Evolutionary conservation across 2,113 vertebrate species (phyloP).

Genomic region (Rhinoptilus africanus): DNA sequence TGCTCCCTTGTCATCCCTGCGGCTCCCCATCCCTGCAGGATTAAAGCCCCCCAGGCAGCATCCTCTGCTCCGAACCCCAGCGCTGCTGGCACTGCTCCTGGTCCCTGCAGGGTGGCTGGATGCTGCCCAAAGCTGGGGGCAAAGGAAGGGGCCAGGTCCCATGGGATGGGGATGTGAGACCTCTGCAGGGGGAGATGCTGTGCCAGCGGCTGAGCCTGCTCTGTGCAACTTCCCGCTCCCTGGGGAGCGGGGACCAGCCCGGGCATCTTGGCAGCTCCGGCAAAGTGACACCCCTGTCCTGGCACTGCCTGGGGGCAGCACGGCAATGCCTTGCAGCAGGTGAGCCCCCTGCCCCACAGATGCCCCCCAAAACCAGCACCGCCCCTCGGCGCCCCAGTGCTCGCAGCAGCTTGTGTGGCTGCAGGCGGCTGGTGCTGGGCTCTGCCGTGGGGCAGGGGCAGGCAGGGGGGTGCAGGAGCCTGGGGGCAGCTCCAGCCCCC

Average conservation of each 20-base stretch:
- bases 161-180: background rate
- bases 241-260: background rate
- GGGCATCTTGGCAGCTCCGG: background rate
- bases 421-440: background rate
- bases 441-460: background rate
- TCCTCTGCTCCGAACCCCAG: background rate
- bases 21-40: background rate
- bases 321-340: background rate
- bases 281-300: background rate
- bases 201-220: background rate
- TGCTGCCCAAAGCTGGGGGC: background rate
- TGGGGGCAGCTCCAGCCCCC: background rate
- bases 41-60: background rate
- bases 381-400: fast-evolving
- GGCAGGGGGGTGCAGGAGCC: background rate
- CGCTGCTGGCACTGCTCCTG: background rate
- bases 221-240: too few relatives aligned
- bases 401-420: background rate
- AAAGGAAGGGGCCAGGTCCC: background rate
- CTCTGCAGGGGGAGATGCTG: background rate
- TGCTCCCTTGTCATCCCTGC: fast-evolving
- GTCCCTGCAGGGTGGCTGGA: too few relatives aligned
- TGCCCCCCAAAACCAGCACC: too few relatives aligned
- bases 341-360: too few relatives aligned
- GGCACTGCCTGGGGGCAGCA: background rate